A percentile compares a stretch with the other conserved stretches of the same genome.
phyloP scores from a whole-genome alignment of 2,113 vertebrate genomes.

The Bubo bubo region DNA sequence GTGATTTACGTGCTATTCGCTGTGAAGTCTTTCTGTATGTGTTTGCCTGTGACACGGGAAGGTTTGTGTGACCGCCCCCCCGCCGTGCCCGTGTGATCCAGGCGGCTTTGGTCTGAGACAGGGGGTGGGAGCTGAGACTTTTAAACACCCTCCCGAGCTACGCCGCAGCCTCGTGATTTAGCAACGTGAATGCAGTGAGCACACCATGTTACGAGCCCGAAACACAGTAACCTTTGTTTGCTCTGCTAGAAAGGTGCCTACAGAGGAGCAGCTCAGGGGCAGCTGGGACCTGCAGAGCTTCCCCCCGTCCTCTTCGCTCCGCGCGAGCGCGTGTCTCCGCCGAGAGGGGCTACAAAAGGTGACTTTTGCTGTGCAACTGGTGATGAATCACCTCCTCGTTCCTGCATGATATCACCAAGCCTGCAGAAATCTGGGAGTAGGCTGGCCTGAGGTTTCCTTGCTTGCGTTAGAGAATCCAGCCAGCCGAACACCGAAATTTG shows the following conservation, averaged over 20 bases:
- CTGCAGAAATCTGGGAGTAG: neutral
- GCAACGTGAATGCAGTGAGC: fast-evolving
- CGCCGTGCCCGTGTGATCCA: fast-evolving
- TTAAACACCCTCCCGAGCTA: neutral
- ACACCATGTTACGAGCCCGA: fast-evolving
- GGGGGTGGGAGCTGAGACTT: neutral
- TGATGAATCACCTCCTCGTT: slow-evolving; percentile 56
- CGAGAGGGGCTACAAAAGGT: neutral
- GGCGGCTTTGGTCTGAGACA: neutral
- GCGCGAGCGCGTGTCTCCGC: fast-evolving
- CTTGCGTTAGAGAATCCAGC: neutral
- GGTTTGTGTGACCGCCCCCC: neutral
- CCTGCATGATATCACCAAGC: slow-evolving; percentile 41
- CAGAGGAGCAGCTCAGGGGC: neutral
- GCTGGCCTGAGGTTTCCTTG: neutral
- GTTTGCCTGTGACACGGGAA: fast-evolving
- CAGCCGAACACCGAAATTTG: neutral
- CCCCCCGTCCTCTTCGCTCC: neutral
- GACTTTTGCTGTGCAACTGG: neutral
- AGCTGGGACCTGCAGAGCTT: neutral
- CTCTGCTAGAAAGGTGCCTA: neutral
- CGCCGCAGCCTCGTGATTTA: neutral
- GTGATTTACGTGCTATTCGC: neutral
- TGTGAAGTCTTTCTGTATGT: fast-evolving
- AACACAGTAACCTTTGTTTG: neutral